These are phyloP conservation scores for Cynopterus sphinx DNA, from an alignment of 2,797 vertebrate genomes.

Conservation along the genomic window DNA sequence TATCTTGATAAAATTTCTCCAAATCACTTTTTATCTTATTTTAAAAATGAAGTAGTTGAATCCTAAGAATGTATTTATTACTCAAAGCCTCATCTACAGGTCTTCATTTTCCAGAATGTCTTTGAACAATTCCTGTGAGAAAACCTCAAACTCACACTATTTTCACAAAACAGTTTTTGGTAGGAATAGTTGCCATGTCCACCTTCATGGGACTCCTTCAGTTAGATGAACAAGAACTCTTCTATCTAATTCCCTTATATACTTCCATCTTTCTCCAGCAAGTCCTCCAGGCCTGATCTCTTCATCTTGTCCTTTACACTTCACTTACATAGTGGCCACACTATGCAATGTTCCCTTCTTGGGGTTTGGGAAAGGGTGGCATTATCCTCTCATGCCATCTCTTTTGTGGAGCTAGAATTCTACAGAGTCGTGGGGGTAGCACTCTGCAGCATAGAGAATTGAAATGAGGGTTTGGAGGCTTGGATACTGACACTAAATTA, in stretches of 20 bases:
- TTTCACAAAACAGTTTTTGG: not conserved
- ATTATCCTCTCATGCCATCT: not conserved
- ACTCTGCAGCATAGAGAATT: not conserved
- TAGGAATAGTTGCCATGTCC: not conserved
- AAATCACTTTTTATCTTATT: constrained; percentile 10
- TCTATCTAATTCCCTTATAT: not conserved
- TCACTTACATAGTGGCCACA: not conserved
- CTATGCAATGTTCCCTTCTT: not conserved
- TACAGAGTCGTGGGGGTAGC: not conserved
- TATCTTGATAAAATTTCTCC: not conserved
- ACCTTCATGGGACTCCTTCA: not conserved
- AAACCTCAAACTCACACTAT: not conserved
- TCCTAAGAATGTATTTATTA: not conserved
- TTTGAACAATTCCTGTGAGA: not conserved
- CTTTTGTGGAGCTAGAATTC: not conserved
- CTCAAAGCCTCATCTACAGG: not conserved
- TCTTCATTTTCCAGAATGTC: not conserved
- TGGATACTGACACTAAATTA: not conserved
- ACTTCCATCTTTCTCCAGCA: not conserved
- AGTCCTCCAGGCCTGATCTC: not conserved
- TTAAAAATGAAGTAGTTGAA: not conserved
- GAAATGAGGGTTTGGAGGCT: not conserved
- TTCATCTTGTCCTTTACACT: not conserved
- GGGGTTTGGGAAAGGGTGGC: not conserved
- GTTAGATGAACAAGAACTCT: not conserved